Conservation (phyloP, 2,797 vertebrate genomes). For the Gymnocypris eckloni region DNA sequence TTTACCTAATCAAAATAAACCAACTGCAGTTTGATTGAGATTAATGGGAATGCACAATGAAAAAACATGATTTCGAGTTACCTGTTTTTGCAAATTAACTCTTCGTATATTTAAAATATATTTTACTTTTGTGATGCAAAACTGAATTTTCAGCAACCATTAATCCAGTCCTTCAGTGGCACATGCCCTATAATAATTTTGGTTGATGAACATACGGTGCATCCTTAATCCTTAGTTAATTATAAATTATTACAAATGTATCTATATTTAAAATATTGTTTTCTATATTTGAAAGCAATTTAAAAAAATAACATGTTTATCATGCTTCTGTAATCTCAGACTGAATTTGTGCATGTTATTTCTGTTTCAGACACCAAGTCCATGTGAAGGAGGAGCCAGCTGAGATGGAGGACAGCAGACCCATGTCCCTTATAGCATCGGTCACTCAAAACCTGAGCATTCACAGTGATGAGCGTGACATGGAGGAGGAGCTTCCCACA, state of each 20-base stretch:
- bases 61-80: too few species aligned
- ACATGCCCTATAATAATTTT: background rate
- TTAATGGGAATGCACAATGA: too few species aligned
- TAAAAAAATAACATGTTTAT: background rate
- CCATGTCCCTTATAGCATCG: constrained; percentile 85
- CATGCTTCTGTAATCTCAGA: background rate
- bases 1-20: background rate
- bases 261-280: background rate
- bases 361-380: constrained; percentile 85
- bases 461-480: constrained; percentile 90
- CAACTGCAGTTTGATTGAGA: background rate
- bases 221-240: background rate
- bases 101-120: background rate
- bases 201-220: too few species aligned
- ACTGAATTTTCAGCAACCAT: background rate
- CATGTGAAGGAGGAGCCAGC: constrained; percentile 98
- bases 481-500: constrained; percentile 93
- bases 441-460: constrained; percentile 89
- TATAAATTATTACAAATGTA: background rate
- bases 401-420: constrained; percentile 89
- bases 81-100: too few species aligned
- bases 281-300: background rate
- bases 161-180: background rate
- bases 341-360: background rate
- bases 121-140: background rate